Evolutionary conservation across 2,888 invertebrate genomes (phyloP).

Genomic region (Drosophila colorata): DNA sequence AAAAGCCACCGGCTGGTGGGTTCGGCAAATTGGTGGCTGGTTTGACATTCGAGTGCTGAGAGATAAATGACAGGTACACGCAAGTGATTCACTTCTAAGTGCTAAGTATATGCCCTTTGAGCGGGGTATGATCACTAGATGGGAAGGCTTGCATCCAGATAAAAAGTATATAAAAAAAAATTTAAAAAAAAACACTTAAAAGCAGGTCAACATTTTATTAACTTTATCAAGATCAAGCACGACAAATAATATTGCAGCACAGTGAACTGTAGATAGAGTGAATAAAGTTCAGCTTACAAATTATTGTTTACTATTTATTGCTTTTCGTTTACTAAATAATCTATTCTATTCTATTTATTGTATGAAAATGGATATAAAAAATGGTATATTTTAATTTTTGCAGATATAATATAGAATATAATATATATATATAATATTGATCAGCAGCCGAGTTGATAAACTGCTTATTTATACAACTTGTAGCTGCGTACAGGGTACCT

Average conservation of each 20-base stretch:
- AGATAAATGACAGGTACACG: constrained; percentile 60
- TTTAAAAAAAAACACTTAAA: background rate
- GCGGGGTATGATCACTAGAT: constrained; percentile 27
- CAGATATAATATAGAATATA: no score
- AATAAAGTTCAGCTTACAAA: no score
- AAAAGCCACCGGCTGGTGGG: constrained; percentile 9
- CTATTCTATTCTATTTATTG: no score
- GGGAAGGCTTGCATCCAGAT: constrained; percentile 16
- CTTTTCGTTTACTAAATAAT: no score
- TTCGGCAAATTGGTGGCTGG: constrained; percentile 2
- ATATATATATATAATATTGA: no score
- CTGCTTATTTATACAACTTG: background rate
- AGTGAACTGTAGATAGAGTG: background rate
- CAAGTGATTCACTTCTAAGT: constrained; percentile 38
- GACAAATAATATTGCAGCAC: background rate
- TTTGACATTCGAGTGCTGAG: constrained; percentile 57
- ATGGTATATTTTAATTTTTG: no score
- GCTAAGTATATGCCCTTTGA: constrained; percentile 16
- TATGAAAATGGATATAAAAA: no score
- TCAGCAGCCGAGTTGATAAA: no score
- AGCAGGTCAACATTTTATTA: no score
- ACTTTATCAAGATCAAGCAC: background rate
- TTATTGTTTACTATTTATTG: no score
- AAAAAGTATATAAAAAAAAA: background rate
- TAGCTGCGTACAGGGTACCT: background rate